Evolutionary conservation across 2,888 invertebrate genomes (phyloP).

Genomic region (Rosalia funebris): DNA sequence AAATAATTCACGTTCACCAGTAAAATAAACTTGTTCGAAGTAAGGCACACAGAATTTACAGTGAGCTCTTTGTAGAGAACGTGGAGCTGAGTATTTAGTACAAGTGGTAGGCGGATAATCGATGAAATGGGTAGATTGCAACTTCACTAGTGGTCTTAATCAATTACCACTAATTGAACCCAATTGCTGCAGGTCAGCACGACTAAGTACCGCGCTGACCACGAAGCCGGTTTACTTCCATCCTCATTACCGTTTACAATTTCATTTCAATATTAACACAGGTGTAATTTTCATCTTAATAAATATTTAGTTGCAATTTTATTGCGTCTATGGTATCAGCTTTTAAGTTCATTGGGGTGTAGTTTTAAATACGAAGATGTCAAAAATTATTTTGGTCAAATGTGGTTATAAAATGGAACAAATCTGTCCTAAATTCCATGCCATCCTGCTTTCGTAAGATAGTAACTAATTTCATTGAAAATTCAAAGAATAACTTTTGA

Average conservation of each 20-base stretch:
- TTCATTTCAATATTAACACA: constrained; percentile 7
- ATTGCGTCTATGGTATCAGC: too few species aligned
- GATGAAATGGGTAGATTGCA: constrained; percentile 58
- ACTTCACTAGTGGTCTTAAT: constrained; percentile 59
- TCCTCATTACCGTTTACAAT: constrained; percentile 20
- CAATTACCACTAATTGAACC: constrained; percentile 64
- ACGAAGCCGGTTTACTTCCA: constrained; percentile 36
- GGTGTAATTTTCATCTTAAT: too few species aligned
- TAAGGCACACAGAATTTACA: background rate
- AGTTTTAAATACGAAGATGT: too few species aligned
- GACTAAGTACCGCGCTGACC: constrained; percentile 37
- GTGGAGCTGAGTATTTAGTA: constrained; percentile 37
- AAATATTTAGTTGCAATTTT: too few species aligned
- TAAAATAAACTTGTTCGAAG: background rate
- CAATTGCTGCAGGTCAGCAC: constrained; percentile 60
- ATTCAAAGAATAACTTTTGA: too few species aligned
- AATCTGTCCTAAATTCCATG: too few species aligned
- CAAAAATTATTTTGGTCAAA: too few species aligned
- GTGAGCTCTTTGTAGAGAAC: background rate
- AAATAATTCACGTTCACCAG: too few species aligned
- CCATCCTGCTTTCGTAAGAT: too few species aligned
- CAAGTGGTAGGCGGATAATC: constrained; percentile 45
- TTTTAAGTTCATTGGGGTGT: too few species aligned
- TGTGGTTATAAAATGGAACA: too few species aligned
- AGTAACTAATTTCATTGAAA: too few species aligned